A percentile compares a stretch with the other conserved stretches of the same genome.
Evolutionary conservation across 2,888 invertebrate genomes (phyloP).

Genomic region (Agrilus mali): DNA sequence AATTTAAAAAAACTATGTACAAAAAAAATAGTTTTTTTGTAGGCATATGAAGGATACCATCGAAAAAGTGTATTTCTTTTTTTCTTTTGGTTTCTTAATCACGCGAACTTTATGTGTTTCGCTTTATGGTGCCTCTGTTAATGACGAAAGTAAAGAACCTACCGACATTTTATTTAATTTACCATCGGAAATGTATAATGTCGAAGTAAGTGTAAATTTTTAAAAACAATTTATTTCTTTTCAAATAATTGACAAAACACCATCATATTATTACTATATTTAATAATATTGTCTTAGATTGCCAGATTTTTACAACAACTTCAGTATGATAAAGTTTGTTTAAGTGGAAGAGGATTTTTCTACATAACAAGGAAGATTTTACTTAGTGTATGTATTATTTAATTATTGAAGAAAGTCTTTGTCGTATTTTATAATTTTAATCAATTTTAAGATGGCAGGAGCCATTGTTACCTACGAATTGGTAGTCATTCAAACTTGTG

Average conservation of each 20-base stretch:
- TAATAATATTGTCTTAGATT: conserved; percentile 19
- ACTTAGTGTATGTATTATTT: conserved; percentile 25
- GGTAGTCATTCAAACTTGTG: conserved; percentile 21
- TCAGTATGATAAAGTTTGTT: conserved; percentile 24
- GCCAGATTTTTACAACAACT: conserved; percentile 26
- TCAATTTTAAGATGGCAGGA: conserved; percentile 23
- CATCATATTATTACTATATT: conserved; percentile 6
- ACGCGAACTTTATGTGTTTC: conserved; percentile 22
- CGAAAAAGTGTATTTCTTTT: conserved; percentile 22
- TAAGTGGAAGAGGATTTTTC: conserved; percentile 30
- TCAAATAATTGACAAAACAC: conserved; percentile 17
- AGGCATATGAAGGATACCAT: conserved; percentile 11
- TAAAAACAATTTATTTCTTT: not conserved
- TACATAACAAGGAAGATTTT: conserved; percentile 26
- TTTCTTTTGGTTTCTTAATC: conserved; percentile 28
- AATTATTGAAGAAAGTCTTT: not conserved
- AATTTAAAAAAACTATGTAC: not conserved
- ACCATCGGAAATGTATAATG: conserved; percentile 47
- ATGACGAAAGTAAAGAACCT: conserved; percentile 26
- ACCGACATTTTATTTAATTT: conserved; percentile 45
- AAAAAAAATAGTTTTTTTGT: not conserved
- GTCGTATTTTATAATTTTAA: conserved; percentile 1
- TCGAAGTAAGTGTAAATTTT: conserved; percentile 7
- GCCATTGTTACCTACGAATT: conserved; percentile 29
- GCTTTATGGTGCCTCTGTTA: conserved; percentile 24